Evolutionary conservation across 2,888 invertebrate genomes (phyloP), one percentile per base, ranked within the genome.

Genomic region (Caenorhabditis sinica): DNA sequence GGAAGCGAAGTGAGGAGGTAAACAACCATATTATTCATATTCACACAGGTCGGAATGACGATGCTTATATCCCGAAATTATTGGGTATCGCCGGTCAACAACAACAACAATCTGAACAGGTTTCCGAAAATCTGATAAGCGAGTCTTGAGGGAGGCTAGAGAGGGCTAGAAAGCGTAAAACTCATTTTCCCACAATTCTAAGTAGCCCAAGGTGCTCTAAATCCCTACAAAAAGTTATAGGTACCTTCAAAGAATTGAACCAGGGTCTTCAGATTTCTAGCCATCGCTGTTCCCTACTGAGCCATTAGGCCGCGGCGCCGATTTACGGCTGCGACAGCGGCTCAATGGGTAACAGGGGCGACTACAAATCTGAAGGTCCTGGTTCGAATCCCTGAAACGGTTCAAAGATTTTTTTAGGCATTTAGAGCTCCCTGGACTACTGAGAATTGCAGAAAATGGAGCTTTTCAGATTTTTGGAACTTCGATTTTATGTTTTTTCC

Each of bases 1-100:
- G 30, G 20, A 13, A 6, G 65, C n/a, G n/a, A n/a, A n/a, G n/a
- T n/a, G 13, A 40, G 40, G 2, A 13, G 40, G 61, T 61, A 61
- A 61, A 61, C 61, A 61, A 61, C 61, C 30, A 30, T 30, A 58
- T 58, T 30, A 61, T 49, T 61, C 9, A 25, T 25, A 25, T 36
- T 65, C n/a, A n/a, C n/a, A 40, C 33, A 36, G 33, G 4, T 36
- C 33, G 33, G 9, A 36, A 36, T 36, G 33, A 36, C 9, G 33
- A 36, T 36, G 33, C 33, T 36, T 36, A 36, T 49, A 49, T 20
- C 20, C 20, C 0, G 5, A 49, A 1, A 6, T 20, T 20, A 15
- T 15, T 49, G 49, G 6, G 20, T 20, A 9, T n/a, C 20, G 20
- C 8, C n/a, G 8, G 20, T n/a, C 17, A 43, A 66, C 25, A 28